Conservation (phyloP, 1,140 invertebrate genomes). For the Cotesia typhae region DNA sequence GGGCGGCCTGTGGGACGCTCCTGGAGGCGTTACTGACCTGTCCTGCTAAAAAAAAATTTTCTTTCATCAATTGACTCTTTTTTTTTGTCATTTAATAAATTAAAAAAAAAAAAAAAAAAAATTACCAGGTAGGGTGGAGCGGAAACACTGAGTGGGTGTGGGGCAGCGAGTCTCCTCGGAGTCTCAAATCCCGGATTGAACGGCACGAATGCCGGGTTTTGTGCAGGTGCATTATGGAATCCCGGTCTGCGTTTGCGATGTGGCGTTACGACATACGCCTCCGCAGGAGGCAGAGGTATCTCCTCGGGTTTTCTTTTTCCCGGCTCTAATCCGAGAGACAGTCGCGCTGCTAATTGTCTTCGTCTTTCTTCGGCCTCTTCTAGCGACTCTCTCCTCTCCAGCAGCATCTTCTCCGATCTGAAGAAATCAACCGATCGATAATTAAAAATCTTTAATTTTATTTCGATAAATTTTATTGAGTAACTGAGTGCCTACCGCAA, state of each 20-base stretch:
- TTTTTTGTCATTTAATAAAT: neutral
- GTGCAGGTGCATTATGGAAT: conserved; percentile 84
- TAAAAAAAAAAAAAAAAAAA: neutral
- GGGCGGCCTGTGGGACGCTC: conserved; percentile 73
- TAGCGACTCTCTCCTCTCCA: conserved; percentile 62
- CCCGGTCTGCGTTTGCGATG: conserved; percentile 83
- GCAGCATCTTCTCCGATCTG: conserved; percentile 52
- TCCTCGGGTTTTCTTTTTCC: conserved; percentile 63
- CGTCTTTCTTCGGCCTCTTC: conserved; percentile 64
- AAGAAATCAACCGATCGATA: neutral
- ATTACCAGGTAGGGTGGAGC: conserved; percentile 74
- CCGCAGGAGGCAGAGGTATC: conserved; percentile 62
- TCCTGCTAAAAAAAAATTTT: conserved; percentile 52
- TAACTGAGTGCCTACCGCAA: conserved; percentile 45
- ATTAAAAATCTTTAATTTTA: neutral
- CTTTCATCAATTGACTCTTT: neutral
- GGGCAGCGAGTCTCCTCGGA: conserved; percentile 64
- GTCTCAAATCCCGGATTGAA: conserved; percentile 69
- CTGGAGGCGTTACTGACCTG: conserved; percentile 67
- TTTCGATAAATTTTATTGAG: neutral
- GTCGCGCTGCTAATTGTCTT: conserved; percentile 57
- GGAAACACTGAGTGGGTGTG: conserved; percentile 74
- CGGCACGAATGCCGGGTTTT: conserved; percentile 85
- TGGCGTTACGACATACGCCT: conserved; percentile 81
- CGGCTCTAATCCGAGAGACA: conserved; percentile 59